Base-by-base conservation (phyloP, 2,797 vertebrate species). In the Acanthornis magna region DNA sequence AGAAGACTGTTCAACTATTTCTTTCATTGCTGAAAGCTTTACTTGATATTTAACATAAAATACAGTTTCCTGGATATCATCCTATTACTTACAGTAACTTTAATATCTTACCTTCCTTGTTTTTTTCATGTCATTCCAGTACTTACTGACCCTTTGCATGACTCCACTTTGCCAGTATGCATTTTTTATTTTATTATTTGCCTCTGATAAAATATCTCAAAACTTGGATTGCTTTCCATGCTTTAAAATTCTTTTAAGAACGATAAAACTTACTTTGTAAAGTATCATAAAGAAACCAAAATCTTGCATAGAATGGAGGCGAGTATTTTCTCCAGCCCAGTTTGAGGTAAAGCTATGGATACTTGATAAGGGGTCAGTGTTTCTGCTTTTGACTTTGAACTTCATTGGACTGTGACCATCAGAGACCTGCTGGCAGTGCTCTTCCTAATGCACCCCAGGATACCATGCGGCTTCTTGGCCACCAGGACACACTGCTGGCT, bases 21-120 rank as follows among this genome's bases (percentile, higher is more conserved):
- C 6, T 85, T 91, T 75, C 8, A 23, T 60, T 89, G 14, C 61
- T 93, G 67, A 67, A 96, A 93, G 63, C 65, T 89, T 94, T 85
- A 16, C 48, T 91, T 91, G 32, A 9, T 87, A 73, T 67, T 82
- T 93, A 71, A 79, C 42, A 18, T 82, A 79, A 90, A 91, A 71
- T 67, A 34, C 13, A 34, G 15, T 76, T 93, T 95, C 50, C 60
- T 79, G 42, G 85, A 32, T 80, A 77, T 82, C 34, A 47, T 85
- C 43, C 34, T 74, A 2, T 80, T 86, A 71, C 48, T 90, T 90
- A 67, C 22, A 63, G 45, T 76, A 87, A 40, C 18, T 72, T 85
- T 84, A 93, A 43, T 75, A 8, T 45, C 2, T 1, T 81, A 12
- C 19, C 11, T 88, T 78, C 19, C 45, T 62, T 66, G n/a, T 12